Percentiles rank a stretch among this genome's conserved stretches.
Evolutionary conservation across 1,140 invertebrate species (phyloP).

Genomic region (Sinella curviseta): DNA sequence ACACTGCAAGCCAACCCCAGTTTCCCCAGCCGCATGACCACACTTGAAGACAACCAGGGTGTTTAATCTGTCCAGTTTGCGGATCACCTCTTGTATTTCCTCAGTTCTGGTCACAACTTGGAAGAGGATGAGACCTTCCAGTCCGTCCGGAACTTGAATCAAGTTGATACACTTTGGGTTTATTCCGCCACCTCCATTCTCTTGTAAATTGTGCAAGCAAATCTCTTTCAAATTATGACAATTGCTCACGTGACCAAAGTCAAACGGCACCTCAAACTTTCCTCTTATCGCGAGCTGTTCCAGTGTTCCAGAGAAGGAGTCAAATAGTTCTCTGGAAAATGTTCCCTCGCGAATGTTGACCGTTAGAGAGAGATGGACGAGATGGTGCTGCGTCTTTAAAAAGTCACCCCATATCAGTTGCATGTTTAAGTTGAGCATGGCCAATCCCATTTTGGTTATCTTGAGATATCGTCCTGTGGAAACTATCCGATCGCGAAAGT

Average conservation of each 20-base stretch:
- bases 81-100: not conserved
- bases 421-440: slow-evolving; percentile 3
- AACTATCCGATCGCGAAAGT: not conserved
- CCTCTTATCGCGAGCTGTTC: slow-evolving; percentile 2
- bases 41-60: slow-evolving; percentile 17
- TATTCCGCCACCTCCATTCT: not conserved
- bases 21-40: slow-evolving; percentile 17
- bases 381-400: not conserved
- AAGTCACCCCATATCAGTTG: slow-evolving; percentile 22
- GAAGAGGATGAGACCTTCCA: not conserved
- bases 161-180: not conserved
- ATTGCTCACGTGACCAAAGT: not conserved
- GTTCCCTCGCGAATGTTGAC: not conserved
- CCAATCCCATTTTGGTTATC: not conserved
- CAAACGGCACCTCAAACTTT: not conserved
- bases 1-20: slow-evolving; percentile 7
- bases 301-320: not conserved
- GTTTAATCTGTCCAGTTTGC: not conserved
- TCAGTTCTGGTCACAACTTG: slow-evolving; percentile 12
- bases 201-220: slow-evolving; percentile 19
- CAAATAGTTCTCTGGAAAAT: not conserved
- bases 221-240: slow-evolving; percentile 11
- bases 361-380: slow-evolving; percentile 11
- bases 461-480: not conserved
- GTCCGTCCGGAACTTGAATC: not conserved